Percentiles rank a stretch among this genome's conserved stretches.
phyloP scores from a whole-genome alignment of 2,113 vertebrate genomes.

The Leucopternis melanops region DNA sequence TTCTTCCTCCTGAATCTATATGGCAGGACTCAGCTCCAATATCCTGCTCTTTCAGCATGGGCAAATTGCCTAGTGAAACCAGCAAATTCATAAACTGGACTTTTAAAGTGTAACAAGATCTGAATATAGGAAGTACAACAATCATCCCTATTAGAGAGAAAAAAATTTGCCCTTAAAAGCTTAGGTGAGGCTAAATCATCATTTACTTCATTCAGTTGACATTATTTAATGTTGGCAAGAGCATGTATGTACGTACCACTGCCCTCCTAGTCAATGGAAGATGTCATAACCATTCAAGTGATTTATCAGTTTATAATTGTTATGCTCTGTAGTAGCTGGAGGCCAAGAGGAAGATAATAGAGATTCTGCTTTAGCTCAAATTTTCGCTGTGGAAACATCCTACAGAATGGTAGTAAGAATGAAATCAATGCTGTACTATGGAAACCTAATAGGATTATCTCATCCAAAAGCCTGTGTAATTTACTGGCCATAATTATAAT shows the following conservation, averaged over 20 bases:
- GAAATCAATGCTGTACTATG: not conserved
- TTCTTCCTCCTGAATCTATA: not conserved
- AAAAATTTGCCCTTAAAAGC: not conserved
- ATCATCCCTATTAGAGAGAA: not conserved
- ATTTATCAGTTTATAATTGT: constrained; percentile 55
- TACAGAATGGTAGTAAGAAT: not conserved
- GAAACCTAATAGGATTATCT: constrained; percentile 5
- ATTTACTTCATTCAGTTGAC: constrained; percentile 34
- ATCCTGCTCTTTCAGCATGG: not conserved
- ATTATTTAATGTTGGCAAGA: constrained; percentile 47
- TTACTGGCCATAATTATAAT: constrained; percentile 9
- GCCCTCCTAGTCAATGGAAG: constrained; percentile 31
- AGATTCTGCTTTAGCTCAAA: constrained; percentile 39
- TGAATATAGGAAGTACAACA: not conserved
- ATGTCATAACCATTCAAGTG: constrained; percentile 42
- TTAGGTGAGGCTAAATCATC: constrained; percentile 31
- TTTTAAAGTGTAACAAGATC: not conserved
- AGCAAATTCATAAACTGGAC: not conserved
- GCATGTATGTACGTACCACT: constrained; percentile 27
- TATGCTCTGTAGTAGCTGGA: not conserved
- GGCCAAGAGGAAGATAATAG: constrained; percentile 33
- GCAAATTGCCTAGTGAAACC: constrained; percentile 17
- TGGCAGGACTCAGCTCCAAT: not conserved
- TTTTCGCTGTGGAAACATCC: constrained; percentile 9
- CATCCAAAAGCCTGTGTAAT: not conserved